Base-by-base conservation (phyloP, 1,140 invertebrate genomes). In the Mactra quadrangularis region DNA sequence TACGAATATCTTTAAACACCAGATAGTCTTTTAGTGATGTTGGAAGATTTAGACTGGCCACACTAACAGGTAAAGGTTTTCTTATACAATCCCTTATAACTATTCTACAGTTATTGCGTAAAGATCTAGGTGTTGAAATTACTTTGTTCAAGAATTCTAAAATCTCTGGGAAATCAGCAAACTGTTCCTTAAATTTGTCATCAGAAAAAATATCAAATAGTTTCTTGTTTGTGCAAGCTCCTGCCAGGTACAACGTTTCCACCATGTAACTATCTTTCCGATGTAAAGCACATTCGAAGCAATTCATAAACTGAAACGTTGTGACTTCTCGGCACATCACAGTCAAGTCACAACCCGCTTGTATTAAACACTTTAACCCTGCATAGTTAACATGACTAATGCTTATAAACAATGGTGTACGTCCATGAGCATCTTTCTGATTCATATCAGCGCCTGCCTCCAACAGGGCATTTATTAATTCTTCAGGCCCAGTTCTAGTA, bases 391-490 rank as follows among this genome's bases (percentile, higher is more conserved):
- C 33, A 38, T 78, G 76, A 31, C 47, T 47, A 11, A 78, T 52
- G 25, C 60, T 47, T 66, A 68, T 78, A 38, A 78, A 78, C 3
- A 78, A 17, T 0, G 76, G 76, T 25, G 62, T 41, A 3, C 38
- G 29, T 29, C 52, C 64, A 78, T 78, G 76, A 41, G 76, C 76
- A 78, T 78, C 50, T 29, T 55, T 66, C 33, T 55, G 50, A 31
- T 78, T 52, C 2, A 50, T 60, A 27, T 78, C 52, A 22, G 76
- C 76, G 7, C 76, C 76, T 1, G 76, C 76, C 19, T 52, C 76
- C 27, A 78, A 59, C 22, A 78, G 33, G 1, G 33, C 53, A 17
- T 78, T 25, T n/a, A 78, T 68, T n/a, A 78, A 41, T 35, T 68
- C 76, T 22, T 68, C 76, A 53, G 60, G 55, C 2, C 76, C 60